Conservation (phyloP, 2,888 invertebrate species). For the Lamellibrachia columna region DNA sequence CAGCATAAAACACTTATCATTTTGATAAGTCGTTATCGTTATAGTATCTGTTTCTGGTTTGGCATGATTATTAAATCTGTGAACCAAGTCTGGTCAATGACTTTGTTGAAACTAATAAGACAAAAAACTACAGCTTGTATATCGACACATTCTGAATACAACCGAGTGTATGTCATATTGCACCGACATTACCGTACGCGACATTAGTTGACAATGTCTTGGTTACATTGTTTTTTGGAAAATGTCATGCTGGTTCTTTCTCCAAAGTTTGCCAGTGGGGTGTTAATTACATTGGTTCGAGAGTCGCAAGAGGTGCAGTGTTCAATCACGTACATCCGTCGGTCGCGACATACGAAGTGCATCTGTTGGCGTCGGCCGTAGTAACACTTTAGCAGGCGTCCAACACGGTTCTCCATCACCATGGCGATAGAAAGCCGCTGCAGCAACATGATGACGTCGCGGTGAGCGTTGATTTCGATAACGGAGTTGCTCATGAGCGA, state of each 20-base stretch:
- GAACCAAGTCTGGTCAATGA: too few relatives aligned
- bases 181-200: not conserved
- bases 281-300: not conserved
- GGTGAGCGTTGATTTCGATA: conserved; percentile 29
- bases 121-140: not conserved
- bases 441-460: conserved; percentile 31
- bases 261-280: not conserved
- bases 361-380: not conserved
- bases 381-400: not conserved
- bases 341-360: not conserved
- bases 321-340: not conserved
- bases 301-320: not conserved
- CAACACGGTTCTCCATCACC: not conserved
- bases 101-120: not conserved
- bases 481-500: conserved; percentile 34
- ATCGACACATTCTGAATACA: not conserved
- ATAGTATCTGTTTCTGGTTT: too few relatives aligned
- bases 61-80: too few relatives aligned
- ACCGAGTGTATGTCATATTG: not conserved
- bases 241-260: not conserved
- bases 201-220: not conserved
- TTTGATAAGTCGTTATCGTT: too few relatives aligned
- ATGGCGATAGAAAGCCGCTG: conserved; percentile 22
- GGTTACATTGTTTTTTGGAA: not conserved
- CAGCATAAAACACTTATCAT: too few relatives aligned